Evolutionary conservation across 2,113 vertebrate genomes (phyloP).

Genomic region (Pogona vitticeps): DNA sequence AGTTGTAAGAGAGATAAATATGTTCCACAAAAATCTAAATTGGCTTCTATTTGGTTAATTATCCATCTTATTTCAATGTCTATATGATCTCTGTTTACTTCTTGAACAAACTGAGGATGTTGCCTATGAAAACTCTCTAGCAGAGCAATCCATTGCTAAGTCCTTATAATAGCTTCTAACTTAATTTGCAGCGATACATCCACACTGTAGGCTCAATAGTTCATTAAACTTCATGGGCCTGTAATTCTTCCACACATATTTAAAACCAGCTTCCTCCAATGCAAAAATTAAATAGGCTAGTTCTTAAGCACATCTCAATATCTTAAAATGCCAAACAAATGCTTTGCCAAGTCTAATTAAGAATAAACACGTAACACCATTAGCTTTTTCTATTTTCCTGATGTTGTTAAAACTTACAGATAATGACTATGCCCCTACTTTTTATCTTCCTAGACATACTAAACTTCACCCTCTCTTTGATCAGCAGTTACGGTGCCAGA

Average conservation of each 20-base stretch:
- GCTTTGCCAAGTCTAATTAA: neutral
- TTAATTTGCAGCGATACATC: neutral
- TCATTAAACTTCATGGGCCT: neutral
- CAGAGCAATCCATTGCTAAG: neutral
- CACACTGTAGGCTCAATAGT: neutral
- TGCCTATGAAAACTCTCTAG: neutral
- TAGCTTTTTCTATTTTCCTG: constrained; percentile 3
- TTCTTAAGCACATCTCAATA: neutral
- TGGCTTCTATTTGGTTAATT: neutral
- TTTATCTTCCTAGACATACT: neutral
- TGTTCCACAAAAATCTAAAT: neutral
- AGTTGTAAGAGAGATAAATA: neutral
- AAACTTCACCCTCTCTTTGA: neutral
- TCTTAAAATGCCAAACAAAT: neutral
- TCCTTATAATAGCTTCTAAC: neutral
- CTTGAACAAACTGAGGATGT: neutral
- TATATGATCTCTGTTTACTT: neutral
- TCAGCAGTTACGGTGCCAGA: constrained; percentile 19
- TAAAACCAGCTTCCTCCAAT: neutral
- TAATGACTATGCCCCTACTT: neutral
- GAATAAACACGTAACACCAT: neutral
- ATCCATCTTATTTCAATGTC: neutral
- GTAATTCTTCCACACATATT: neutral
- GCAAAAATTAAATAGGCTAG: neutral
- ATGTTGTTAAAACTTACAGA: constrained; percentile 14